Conservation (phyloP, 2,797 vertebrate species). For the Poecile montanus region DNA sequence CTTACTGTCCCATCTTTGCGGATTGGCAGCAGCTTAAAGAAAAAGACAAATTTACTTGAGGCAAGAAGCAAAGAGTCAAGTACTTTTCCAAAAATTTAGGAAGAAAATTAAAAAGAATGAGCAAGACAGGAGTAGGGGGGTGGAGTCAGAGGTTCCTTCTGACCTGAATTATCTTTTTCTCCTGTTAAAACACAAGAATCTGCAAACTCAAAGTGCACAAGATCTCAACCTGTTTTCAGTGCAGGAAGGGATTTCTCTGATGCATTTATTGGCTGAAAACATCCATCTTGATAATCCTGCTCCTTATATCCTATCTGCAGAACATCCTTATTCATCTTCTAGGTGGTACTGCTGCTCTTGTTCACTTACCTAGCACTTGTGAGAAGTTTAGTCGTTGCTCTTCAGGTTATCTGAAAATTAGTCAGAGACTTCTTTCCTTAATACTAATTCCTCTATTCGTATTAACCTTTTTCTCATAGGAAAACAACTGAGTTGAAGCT, state of each 20-base stretch:
- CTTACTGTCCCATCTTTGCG: neutral
- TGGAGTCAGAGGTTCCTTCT: neutral
- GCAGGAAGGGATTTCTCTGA: neutral
- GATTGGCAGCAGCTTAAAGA: neutral
- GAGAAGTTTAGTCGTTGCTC: neutral
- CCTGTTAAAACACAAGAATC: neutral
- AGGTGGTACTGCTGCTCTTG: neutral
- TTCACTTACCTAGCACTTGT: neutral
- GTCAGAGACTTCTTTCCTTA: neutral
- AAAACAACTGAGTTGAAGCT: neutral
- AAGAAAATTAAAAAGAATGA: neutral
- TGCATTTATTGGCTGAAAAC: neutral
- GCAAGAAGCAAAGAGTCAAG: neutral
- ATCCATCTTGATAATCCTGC: accelerated
- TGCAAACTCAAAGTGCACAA: neutral
- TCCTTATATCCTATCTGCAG: neutral
- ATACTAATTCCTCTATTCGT: neutral
- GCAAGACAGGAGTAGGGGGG: accelerated
- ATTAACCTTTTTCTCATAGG: neutral
- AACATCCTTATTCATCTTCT: neutral
- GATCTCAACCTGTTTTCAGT: neutral
- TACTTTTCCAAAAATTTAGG: neutral
- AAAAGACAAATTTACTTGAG: neutral
- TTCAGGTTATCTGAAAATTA: neutral
- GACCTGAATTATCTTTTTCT: neutral